phyloP scores from a whole-genome alignment of 2,797 vertebrate genomes.

The Lycodopsis pacificus region DNA sequence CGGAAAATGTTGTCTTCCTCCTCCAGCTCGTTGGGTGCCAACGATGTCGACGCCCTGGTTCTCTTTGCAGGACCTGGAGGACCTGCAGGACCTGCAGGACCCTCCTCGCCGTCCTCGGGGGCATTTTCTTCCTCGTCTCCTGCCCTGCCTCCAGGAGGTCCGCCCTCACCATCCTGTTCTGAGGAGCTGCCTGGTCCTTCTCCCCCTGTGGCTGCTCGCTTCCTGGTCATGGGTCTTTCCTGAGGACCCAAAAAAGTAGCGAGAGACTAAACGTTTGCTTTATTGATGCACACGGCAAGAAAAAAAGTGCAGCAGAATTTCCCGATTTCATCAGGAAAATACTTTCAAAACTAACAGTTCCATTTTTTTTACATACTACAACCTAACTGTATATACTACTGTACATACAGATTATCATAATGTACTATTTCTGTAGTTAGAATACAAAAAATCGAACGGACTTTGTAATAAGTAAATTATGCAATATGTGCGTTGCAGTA shows the following conservation, averaged over 20 bases:
- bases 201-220: constrained; percentile 77
- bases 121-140: constrained; percentile 71
- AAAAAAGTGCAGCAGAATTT: not conserved
- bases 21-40: constrained; percentile 66
- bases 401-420: not conserved
- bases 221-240: constrained; percentile 75
- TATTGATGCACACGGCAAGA: not conserved
- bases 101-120: constrained; percentile 72
- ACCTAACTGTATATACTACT: not conserved
- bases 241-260: not conserved
- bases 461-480: not conserved
- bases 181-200: constrained; percentile 82
- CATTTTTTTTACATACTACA: not conserved
- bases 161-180: constrained; percentile 77
- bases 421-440: not conserved
- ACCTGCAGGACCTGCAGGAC: not conserved
- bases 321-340: not conserved
- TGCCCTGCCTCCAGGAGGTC: constrained; percentile 48
- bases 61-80: constrained; percentile 72
- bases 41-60: constrained; percentile 58
- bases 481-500: not conserved
- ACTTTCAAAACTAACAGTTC: not conserved
- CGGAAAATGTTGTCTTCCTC: constrained; percentile 82
- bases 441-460: not conserved
- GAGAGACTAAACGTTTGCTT: not conserved